Base-by-base conservation (phyloP, 1,140 invertebrate genomes). In the Dysdera silvatica region DNA sequence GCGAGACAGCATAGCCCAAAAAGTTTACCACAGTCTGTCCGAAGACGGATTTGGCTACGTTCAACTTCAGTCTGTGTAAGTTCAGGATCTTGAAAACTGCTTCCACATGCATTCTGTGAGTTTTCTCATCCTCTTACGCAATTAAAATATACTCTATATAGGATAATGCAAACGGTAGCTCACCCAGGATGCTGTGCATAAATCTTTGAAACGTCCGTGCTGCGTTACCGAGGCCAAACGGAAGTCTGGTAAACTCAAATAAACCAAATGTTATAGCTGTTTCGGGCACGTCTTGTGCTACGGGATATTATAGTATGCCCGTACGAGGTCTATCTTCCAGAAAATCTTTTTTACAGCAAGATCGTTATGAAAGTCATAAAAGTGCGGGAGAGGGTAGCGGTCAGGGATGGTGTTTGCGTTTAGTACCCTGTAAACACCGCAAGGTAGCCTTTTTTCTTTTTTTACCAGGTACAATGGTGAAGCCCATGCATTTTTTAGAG, bases 211-310 rank as follows among this genome's bases (percentile, higher is more conserved):
- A 67, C 8, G 49, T 67, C n/a, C 71, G 69, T 14, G 68, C 65
- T 18, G 71, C 71, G 53, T 69, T 72, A 20, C 33, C 37, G 32
- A 74, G 63, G 31, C 74, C 73, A 47, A 74, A 72, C 32, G 68
- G 60, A 49, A 74, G 55, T 5, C 67, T 67, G 14, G 64, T 61
- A 41, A 70, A 73, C 43, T 73, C 61, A 45, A 56, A 74, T 5
- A 73, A 47, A 10, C 72, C 70, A 28, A 68, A 49, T n/a, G 70
- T 59, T 43, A 69, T 67, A 10, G 62, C n/a, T n/a, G n/a, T n/a
- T n/a, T n/a, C n/a, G n/a, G n/a, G n/a, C n/a, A n/a, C n/a, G n/a
- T n/a, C n/a, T n/a, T n/a, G n/a, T n/a, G n/a, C n/a, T n/a, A n/a
- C n/a, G n/a, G n/a, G n/a, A n/a, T n/a, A n/a, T n/a, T n/a, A n/a